Evolutionary conservation across 2,797 vertebrate species (phyloP), one percentile per base, ranked within the genome.

Genomic region (Threskiornis aethiopicus): DNA sequence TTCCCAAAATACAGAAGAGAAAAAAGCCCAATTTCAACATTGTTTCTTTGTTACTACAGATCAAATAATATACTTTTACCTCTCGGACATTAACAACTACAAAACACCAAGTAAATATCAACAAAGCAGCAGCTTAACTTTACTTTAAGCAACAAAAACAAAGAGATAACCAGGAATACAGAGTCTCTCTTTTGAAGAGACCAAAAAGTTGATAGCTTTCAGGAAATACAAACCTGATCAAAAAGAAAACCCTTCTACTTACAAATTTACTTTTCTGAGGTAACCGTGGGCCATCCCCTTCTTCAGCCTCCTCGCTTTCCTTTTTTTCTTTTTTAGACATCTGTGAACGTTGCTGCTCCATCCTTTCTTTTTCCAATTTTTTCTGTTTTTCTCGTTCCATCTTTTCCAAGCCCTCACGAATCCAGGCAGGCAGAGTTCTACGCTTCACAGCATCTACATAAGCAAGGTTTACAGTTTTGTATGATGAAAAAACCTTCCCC

Each of bases 181-280:
- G 0, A 39, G 28, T 57, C 41, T 57, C 44, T 79, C 31, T 73
- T 64, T 19, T 17, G n/a, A 94, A 73, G 47, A 66, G 20, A 65
- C 16, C 13, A 57, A 41, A 28, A 89, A 33, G 6, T 57, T 39
- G 16, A 5, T 6, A 61, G 1, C 17, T 75, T 92, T n/a, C 64
- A 69, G 24, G 28, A 94, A 72, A 91, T 76, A 95, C 58, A 92
- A 86, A 95, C 80, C 82, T 86, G 66, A 70, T 54, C 18, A 77
- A 90, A 84, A 83, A 76, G 7, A 16, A 88, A 92, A 57, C 18
- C 9, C 28, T 54, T 39, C 55, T 78, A 98, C 99, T 99, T 98
- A 99, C 99, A 98, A 99, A 99, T 99, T 99, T 99, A 97, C 99
- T 99, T 98, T 99, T 99, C 97, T 99, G 99, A 62, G 99, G 99